A percentile compares a stretch with the other conserved stretches of the same genome.
Evolutionary conservation across 2,113 vertebrate genomes (phyloP).

Genomic region (Microtus pennsylvanicus): DNA sequence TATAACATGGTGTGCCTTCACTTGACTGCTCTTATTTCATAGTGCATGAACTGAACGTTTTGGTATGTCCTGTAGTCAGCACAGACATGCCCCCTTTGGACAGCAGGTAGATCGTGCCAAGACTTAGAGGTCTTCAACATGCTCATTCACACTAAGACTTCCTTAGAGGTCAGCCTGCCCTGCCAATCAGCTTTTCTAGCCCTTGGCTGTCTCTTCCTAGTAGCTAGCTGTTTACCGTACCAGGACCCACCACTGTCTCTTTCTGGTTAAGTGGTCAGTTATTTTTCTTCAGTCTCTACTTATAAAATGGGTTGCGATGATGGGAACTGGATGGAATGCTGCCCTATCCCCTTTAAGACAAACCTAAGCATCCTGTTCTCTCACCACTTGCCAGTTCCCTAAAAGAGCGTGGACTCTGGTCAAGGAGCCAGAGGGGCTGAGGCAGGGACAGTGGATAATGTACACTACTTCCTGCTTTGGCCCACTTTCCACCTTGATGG

Average conservation of each 20-base stretch:
- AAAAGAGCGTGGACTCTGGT: neutral
- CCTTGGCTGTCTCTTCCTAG: neutral
- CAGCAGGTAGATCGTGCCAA: neutral
- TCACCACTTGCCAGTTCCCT: neutral
- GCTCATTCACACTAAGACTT: neutral
- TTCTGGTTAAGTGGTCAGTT: neutral
- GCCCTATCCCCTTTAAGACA: neutral
- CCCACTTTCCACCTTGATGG: neutral
- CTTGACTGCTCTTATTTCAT: neutral
- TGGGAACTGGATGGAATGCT: neutral
- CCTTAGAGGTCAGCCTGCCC: neutral
- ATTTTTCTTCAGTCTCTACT: neutral
- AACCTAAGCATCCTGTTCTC: neutral
- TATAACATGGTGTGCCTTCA: neutral
- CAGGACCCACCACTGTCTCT: neutral
- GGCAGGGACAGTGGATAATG: neutral
- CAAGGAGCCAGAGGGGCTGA: neutral
- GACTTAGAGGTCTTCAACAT: neutral
- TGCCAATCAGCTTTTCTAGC: neutral
- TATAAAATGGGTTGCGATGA: conserved; percentile 14
- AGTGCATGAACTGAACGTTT: neutral
- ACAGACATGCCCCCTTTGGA: neutral
- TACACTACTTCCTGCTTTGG: neutral
- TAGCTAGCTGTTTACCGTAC: neutral
- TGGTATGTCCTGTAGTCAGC: neutral